Conservation (phyloP, 2,888 invertebrate species). For the Agonum fuliginosum region DNA sequence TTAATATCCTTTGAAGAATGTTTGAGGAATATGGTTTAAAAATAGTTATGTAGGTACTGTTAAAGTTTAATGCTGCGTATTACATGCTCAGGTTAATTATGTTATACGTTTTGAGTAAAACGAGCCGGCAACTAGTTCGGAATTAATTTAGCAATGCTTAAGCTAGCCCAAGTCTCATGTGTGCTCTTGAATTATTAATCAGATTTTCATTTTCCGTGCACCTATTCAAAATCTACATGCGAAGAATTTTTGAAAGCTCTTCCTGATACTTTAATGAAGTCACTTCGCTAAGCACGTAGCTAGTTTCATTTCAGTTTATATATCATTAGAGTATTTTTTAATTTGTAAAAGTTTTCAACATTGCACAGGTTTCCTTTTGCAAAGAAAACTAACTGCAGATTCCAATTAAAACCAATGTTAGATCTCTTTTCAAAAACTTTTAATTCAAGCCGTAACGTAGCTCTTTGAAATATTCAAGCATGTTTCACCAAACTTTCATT, state of each 20-base stretch:
- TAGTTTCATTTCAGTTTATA: constrained; percentile 44
- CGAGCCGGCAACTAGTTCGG: constrained; percentile 26
- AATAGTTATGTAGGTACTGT: too few species aligned
- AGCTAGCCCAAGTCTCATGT: constrained; percentile 9
- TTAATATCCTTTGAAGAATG: too few species aligned
- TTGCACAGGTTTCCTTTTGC: constrained; percentile 7
- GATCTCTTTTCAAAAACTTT: constrained; percentile 55
- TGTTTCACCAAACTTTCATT: constrained; percentile 68
- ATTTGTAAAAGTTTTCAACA: constrained; percentile 32
- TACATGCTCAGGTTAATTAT: constrained; percentile 11
- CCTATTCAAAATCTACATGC: constrained; percentile 32
- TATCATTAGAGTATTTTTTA: constrained; percentile 56
- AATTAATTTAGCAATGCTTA: constrained; percentile 43
- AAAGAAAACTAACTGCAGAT: constrained; percentile 53
- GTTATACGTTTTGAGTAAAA: constrained; percentile 7
- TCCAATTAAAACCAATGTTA: constrained; percentile 54
- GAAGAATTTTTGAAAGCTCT: constrained; percentile 39
- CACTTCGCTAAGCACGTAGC: constrained; percentile 12
- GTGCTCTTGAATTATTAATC: constrained; percentile 34
- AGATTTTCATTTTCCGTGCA: constrained; percentile 15
- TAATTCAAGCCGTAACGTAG: constrained; percentile 46
- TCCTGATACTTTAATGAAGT: constrained; percentile 39
- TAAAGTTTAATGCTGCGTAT: constrained; percentile 12
- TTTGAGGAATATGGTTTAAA: too few species aligned
- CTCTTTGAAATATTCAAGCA: constrained; percentile 68